A percentile compares a stretch with the other conserved stretches of the same genome.
These are phyloP conservation scores for Acrossocheilus wenchowensis DNA, from an alignment of 2,797 vertebrate genomes.

Conservation along the genomic window DNA sequence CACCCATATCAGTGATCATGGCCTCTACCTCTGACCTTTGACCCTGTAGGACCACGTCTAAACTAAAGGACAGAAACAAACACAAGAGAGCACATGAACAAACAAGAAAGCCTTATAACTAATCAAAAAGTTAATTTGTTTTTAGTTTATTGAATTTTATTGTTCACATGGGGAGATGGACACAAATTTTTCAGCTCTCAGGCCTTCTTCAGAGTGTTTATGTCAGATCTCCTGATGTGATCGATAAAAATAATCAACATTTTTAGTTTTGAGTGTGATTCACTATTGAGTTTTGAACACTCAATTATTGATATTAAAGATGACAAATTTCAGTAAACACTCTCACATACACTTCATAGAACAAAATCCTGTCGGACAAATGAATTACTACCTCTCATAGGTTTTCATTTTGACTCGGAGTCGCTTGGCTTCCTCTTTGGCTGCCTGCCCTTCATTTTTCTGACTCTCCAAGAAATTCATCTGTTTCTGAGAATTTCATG, in stretches of 20 bases:
- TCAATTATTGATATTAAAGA: neutral
- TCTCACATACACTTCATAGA: neutral
- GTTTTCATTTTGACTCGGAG: constrained; percentile 87
- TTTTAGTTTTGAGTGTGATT: neutral
- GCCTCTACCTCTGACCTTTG: constrained; percentile 91
- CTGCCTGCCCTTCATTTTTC: constrained; percentile 82
- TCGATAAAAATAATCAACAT: neutral
- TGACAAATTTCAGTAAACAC: neutral
- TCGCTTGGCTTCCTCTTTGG: constrained; percentile 85
- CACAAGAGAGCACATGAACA: neutral
- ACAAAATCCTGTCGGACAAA: neutral
- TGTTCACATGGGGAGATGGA: neutral
- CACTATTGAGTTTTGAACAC: neutral
- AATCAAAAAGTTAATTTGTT: neutral
- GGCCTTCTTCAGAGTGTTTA: neutral
- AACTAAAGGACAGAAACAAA: constrained; percentile 71
- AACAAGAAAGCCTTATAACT: neutral
- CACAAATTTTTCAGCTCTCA: neutral
- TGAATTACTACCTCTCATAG: constrained; percentile 83
- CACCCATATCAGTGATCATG: constrained; percentile 94
- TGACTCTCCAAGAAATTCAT: constrained; percentile 91
- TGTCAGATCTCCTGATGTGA: neutral
- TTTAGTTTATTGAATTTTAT: neutral
- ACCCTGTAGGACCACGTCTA: constrained; percentile 88
- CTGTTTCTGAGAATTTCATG: constrained; percentile 84